Base-by-base conservation (phyloP, 1,140 invertebrate genomes). In the Drosophila watanabei region DNA sequence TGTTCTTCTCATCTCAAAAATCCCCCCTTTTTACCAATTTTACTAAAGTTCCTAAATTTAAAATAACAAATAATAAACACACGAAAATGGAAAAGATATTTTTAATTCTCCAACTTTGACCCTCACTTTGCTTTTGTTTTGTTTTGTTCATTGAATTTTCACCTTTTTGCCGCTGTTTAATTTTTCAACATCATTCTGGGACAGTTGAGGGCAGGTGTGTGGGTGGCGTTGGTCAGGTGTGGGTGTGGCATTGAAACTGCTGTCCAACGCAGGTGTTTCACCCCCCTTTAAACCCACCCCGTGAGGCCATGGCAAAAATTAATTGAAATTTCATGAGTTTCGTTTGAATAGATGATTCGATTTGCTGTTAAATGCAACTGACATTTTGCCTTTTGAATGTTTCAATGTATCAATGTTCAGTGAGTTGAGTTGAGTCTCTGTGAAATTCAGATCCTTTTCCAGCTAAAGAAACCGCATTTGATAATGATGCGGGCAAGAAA, bases 141-240 rank as follows among this genome's bases (percentile, higher is more conserved):
- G n/a, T 37, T 51, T 52, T 28, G 35, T 48, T 57, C 64, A 71
- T 69, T 70, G 39, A 46, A 69, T 57, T 70, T 46, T 45, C 66
- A 43, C 37, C 24, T 32, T 69, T 56, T 69, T 56, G 64, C 14
- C 49, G 24, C 39, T 73, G 14, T 73, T 73, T 73, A 56, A 75
- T 75, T 73, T 75, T 62, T 75, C 49, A 75, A 75, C 70, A 75
- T 52, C 56, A 75, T 28, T 46, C 49, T 30, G 41, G 49, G 48
- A 62, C 46, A 75, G 70, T 30, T 51, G 32, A 69, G 54, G 49
- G 32, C 24, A n/a, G 33, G 8, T n/a, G 4, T 8, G 49, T 51
- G 16, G 28, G 49, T 51, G 28, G 28, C 18, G 5, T 28, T n/a
- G 49, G 30, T 39, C 13, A n/a, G 35, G 30, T 66, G 41, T 18